Base-by-base conservation (phyloP, 2,113 vertebrate species). In the Paralichthys olivaceus region DNA sequence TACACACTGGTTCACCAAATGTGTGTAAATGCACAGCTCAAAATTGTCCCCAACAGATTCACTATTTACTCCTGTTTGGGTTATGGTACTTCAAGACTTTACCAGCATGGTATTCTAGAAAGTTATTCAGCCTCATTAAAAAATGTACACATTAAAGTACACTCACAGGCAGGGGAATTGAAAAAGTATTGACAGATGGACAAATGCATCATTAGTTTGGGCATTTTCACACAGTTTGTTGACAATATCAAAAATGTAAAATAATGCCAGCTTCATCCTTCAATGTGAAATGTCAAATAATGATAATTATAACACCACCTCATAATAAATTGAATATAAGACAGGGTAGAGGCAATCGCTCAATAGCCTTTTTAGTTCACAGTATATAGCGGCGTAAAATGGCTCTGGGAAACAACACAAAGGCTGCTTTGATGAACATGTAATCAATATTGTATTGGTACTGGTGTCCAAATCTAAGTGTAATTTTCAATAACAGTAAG, bases 311-410 rank as follows among this genome's bases (percentile, higher is more conserved):
- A 15, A 61, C 15, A 37, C 4, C 14, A 55, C 22, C 54, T 81
- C 23, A 5, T 17, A 71, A 22, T 23, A 69, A 29, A 54, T 26
- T 54, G 15, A 49, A 26, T 15, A 26, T 13, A n/a, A 9, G 3
- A 45, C 11, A 20, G 29, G 59, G 15, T 1, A 28, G 26, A 37
- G 62, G 20, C 15, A 25, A 17, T 34, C 20, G 19, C 19, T 70
- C 49, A 19, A 22, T 28, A 84, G 81, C 85, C 81, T 71, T 60
- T n/a, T 68, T 22, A 74, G 85, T 79, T 89, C 83, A 91, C 89
- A 91, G 90, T 88, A 71, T 29, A 67, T 34, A 59, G 76, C 87
- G 84, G 90, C 75, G 82, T 67, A 45, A 77, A 83, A 85, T 75
- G 85, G 90, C 90, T 84, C 79, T 79, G 69, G 72, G 71, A 79